Percentiles rank a stretch among this genome's conserved stretches.
Conservation (phyloP, 92 coral and sea anemone genomes). For the Actinostola sp. region DNA sequence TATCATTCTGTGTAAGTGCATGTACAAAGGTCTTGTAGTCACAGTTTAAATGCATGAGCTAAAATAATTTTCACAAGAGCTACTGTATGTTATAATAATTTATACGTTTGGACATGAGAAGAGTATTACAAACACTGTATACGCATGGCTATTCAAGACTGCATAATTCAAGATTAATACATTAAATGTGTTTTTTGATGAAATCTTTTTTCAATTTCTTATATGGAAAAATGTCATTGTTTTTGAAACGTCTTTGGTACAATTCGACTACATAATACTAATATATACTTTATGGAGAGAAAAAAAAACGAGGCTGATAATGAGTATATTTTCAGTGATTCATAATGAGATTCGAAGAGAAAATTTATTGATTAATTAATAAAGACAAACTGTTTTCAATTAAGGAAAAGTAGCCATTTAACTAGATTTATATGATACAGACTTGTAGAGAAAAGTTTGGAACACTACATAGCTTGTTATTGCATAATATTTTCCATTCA, state of each 20-base stretch:
- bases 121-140: background rate
- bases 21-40: conserved; percentile 18
- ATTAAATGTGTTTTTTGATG: too few species aligned
- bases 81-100: too few species aligned
- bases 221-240: background rate
- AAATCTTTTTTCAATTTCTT: too few species aligned
- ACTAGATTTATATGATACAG: background rate
- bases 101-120: too few species aligned
- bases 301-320: conserved; percentile 22
- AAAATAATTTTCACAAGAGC: too few species aligned
- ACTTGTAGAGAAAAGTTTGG: too few species aligned
- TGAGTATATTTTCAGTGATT: conserved; percentile 37
- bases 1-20: too few species aligned
- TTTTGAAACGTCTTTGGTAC: background rate
- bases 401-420: too few species aligned
- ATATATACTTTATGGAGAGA: background rate
- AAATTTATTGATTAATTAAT: conserved; percentile 2
- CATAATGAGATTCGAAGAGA: conserved; percentile 10
- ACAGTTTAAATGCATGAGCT: conserved; percentile 1
- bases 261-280: background rate
- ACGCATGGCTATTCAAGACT: conserved; percentile 7
- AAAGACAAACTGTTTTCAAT: background rate
- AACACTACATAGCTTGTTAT: too few species aligned
- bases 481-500: too few species aligned
- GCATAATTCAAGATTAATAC: background rate